These are phyloP conservation scores for Cassiopea andromeda DNA, from an alignment of 30 jellyfish, hydroid and myxozoan genomes.

Conservation along the genomic window DNA sequence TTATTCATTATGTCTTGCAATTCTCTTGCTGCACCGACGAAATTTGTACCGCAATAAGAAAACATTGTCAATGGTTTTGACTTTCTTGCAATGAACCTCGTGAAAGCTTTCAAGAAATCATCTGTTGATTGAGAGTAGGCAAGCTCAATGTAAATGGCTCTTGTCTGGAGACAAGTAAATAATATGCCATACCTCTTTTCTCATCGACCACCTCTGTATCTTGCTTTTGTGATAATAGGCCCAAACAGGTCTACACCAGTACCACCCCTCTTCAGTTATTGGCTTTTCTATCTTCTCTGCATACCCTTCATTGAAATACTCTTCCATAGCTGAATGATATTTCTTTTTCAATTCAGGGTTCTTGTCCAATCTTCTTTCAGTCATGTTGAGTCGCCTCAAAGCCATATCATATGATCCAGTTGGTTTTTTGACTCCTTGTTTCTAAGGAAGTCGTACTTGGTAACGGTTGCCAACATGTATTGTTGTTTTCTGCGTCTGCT, in stretches of 20 bases:
- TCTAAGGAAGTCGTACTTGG: conserved; percentile 11
- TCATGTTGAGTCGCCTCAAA: conserved; percentile 20
- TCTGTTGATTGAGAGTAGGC: conserved; percentile 37
- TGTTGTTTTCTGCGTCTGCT: not conserved
- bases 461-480: not conserved
- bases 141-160: conserved; percentile 47
- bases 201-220: conserved; percentile 41
- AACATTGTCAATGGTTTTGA: conserved; percentile 22
- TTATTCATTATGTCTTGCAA: conserved; percentile 17
- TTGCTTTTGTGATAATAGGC: conserved; percentile 20
- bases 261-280: conserved; percentile 14
- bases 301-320: conserved; percentile 10
- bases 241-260: conserved; percentile 61
- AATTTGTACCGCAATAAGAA: conserved; percentile 40
- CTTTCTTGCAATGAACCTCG: conserved; percentile 30
- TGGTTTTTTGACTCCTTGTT: not conserved
- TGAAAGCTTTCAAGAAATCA: conserved; percentile 33
- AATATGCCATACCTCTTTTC: conserved; percentile 41
- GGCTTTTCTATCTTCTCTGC: conserved; percentile 11
- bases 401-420: conserved; percentile 25
- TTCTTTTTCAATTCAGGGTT: conserved; percentile 3
- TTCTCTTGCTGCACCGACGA: conserved; percentile 2
- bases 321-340: conserved; percentile 3
- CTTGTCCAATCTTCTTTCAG: conserved; percentile 14
- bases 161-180: conserved; percentile 53